Percentiles rank a stretch among this genome's conserved stretches.
Evolutionary conservation across 1,140 invertebrate species (phyloP).

Genomic region (Anastrepha ludens): DNA sequence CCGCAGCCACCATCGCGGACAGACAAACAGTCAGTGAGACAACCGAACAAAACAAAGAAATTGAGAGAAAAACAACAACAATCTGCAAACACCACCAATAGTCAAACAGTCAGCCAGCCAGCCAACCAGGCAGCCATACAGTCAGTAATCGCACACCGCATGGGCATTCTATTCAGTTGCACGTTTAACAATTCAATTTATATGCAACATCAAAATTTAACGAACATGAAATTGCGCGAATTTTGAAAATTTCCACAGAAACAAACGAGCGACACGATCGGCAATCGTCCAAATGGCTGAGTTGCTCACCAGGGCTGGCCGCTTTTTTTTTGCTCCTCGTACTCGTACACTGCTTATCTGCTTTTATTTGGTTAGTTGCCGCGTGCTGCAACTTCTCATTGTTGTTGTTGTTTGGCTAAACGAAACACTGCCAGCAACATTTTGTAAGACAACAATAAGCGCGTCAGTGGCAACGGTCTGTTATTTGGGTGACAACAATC

Average conservation of each 20-base stretch:
- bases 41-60: slow-evolving; percentile 3
- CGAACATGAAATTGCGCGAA: slow-evolving; percentile 74
- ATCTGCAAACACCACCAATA: neutral
- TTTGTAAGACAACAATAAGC: slow-evolving; percentile 47
- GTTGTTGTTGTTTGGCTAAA: slow-evolving; percentile 4
- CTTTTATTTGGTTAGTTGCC: slow-evolving; percentile 23
- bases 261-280: slow-evolving; percentile 74
- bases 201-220: slow-evolving; percentile 74
- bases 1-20: slow-evolving; percentile 57
- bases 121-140: slow-evolving; percentile 54
- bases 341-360: neutral
- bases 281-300: slow-evolving; percentile 34
- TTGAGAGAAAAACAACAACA: neutral
- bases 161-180: slow-evolving; percentile 61
- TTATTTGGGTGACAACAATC: slow-evolving; percentile 31
- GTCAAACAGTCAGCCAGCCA: neutral
- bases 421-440: slow-evolving; percentile 3
- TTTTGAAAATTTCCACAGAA: slow-evolving; percentile 74
- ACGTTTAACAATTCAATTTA: slow-evolving; percentile 75
- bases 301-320: neutral
- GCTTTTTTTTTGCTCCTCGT: neutral
- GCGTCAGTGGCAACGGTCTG: slow-evolving; percentile 45
- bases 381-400: slow-evolving; percentile 41
- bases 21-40: slow-evolving; percentile 42
- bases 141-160: neutral